These are phyloP conservation scores for Halyomorpha halys DNA, from an alignment of 1,140 invertebrate genomes.

Conservation along the genomic window DNA sequence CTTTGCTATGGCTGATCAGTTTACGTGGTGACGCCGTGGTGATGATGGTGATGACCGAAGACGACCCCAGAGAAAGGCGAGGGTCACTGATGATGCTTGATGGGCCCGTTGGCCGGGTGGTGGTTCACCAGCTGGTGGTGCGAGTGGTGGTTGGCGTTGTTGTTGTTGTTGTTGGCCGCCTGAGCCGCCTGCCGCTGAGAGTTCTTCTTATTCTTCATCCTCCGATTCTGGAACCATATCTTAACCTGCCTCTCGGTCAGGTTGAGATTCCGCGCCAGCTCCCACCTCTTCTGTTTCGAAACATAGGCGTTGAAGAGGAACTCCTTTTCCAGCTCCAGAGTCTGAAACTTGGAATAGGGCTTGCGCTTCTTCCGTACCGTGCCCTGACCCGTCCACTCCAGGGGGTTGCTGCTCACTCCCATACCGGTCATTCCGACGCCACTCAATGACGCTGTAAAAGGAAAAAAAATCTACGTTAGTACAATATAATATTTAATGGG, in stretches of 20 bases:
- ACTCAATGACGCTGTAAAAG: conserved; percentile 47
- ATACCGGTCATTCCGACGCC: conserved; percentile 48
- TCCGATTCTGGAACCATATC: conserved; percentile 92
- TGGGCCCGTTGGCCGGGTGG: conserved; percentile 48
- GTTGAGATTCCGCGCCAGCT: conserved; percentile 83
- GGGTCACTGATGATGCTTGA: conserved; percentile 82
- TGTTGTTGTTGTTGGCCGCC: conserved; percentile 59
- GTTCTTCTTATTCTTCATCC: conserved; percentile 99
- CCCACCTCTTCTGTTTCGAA: conserved; percentile 94
- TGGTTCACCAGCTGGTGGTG: conserved; percentile 40
- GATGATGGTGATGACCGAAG: conserved; percentile 42
- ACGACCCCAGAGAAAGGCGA: conserved; percentile 67
- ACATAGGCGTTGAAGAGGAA: conserved; percentile 94
- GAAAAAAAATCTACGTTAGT: neutral
- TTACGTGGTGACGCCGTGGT: conserved; percentile 30
- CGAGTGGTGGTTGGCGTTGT: conserved; percentile 46
- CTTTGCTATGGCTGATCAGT: neutral
- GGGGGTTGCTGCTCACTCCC: conserved; percentile 60
- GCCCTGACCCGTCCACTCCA: conserved; percentile 87
- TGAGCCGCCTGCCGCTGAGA: conserved; percentile 74
- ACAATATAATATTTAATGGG: no score
- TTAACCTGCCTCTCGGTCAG: conserved; percentile 91
- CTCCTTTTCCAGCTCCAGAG: conserved; percentile 92
- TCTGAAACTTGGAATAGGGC: conserved; percentile 94
- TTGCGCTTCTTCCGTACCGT: conserved; percentile 93